These are phyloP conservation scores for Pangasius mekongensis DNA, from an alignment of 2,797 vertebrate genomes.

Conservation along the genomic window DNA sequence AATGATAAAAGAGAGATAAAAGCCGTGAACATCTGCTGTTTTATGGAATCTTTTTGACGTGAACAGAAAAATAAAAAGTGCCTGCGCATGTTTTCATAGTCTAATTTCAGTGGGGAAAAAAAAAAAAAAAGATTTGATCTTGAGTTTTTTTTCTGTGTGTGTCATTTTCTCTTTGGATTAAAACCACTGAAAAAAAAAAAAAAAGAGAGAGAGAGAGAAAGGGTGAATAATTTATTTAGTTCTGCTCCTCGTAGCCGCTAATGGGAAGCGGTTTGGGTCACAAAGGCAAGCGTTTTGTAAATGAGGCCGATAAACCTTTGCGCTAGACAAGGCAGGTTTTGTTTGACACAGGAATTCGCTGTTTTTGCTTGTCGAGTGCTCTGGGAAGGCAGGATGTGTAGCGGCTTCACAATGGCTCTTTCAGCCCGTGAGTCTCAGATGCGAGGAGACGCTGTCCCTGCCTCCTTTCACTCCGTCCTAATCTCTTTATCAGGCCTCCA, in stretches of 20 bases:
- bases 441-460: constrained; percentile 81
- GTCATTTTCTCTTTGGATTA: constrained; percentile 47
- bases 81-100: constrained; percentile 51
- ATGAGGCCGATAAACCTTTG: constrained; percentile 82
- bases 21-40: constrained; percentile 61
- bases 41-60: constrained; percentile 49
- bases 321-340: constrained; percentile 84
- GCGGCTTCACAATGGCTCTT: constrained; percentile 84
- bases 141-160: constrained; percentile 41
- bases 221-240: constrained; percentile 82
- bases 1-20: constrained; percentile 26
- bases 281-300: constrained; percentile 87
- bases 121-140: background rate
- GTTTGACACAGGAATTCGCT: constrained; percentile 85
- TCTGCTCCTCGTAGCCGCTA: constrained; percentile 77
- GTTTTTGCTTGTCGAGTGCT: constrained; percentile 86
- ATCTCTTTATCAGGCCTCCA: constrained; percentile 83
- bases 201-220: no score
- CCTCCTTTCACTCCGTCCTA: constrained; percentile 82
- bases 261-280: constrained; percentile 80
- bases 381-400: constrained; percentile 86
- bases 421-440: constrained; percentile 77
- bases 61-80: constrained; percentile 15
- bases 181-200: constrained; percentile 62
- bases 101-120: background rate